These are phyloP conservation scores for Thumatha senex DNA, from an alignment of 2,888 invertebrate species.

Conservation along the genomic window DNA sequence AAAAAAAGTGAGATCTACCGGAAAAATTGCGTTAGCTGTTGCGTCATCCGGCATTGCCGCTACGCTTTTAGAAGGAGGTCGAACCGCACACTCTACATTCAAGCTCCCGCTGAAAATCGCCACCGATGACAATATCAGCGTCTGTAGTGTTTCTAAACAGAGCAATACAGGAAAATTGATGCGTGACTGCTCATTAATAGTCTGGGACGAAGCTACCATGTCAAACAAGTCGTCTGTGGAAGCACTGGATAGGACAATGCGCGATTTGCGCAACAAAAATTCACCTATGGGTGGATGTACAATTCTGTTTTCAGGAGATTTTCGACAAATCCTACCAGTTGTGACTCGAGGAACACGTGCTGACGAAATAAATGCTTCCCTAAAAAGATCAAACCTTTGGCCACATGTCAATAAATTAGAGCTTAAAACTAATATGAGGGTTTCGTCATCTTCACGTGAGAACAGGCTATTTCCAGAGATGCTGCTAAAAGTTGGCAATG, in stretches of 20 bases:
- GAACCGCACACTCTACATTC: constrained; percentile 36
- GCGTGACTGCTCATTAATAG: constrained; percentile 35
- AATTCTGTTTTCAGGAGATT: constrained; percentile 34
- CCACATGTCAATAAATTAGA: constrained; percentile 33
- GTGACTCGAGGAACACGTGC: constrained; percentile 32
- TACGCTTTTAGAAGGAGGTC: constrained; percentile 17
- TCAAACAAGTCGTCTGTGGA: constrained; percentile 37
- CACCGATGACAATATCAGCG: constrained; percentile 7
- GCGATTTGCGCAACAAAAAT: constrained; percentile 18
- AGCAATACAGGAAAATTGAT: constrained; percentile 37
- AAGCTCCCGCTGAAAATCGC: constrained; percentile 29
- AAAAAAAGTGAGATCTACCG: too few relatives aligned
- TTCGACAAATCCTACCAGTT: constrained; percentile 33
- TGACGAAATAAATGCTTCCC: constrained; percentile 35
- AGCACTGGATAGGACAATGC: constrained; percentile 41
- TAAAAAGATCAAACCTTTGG: constrained; percentile 35
- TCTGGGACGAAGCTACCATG: constrained; percentile 38
- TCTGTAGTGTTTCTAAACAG: constrained; percentile 39
- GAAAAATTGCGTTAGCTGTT: too few relatives aligned
- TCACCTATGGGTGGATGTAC: constrained; percentile 35
- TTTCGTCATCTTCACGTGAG: constrained; percentile 27
- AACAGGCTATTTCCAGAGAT: constrained; percentile 35
- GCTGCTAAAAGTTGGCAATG: constrained; percentile 36
- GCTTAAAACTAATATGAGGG: constrained; percentile 37
- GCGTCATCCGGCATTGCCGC: not conserved